phyloP scores from a whole-genome alignment of 1,140 invertebrate species.

The Drosophila nigromelanica region DNA sequence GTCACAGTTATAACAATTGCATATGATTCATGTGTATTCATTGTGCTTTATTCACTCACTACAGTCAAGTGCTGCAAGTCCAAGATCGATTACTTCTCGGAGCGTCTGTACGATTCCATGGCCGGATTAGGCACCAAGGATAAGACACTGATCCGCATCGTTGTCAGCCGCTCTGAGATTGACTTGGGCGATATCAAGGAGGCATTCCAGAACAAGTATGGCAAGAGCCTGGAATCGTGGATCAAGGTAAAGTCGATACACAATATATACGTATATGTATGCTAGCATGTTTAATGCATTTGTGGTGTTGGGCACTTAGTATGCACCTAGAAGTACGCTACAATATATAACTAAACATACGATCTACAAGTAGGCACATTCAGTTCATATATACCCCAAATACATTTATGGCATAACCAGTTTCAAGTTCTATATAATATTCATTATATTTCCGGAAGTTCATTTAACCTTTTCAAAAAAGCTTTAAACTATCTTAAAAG shows the following conservation, averaged over 20 bases:
- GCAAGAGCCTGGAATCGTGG: constrained; percentile 92
- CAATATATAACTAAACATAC: background rate
- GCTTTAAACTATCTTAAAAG: background rate
- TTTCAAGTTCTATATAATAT: background rate
- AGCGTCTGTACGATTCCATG: constrained; percentile 95
- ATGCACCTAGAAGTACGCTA: constrained; percentile 3
- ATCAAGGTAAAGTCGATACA: constrained; percentile 88
- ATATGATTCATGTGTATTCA: background rate
- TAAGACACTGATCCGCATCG: constrained; percentile 93
- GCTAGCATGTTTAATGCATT: constrained; percentile 13
- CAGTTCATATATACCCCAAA: background rate
- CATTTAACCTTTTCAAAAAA: constrained; percentile 20
- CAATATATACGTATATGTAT: background rate
- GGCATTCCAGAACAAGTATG: constrained; percentile 93
- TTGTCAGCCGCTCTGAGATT: constrained; percentile 96
- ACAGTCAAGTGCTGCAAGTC: constrained; percentile 95
- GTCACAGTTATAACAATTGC: constrained; percentile 29
- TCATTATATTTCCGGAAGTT: background rate
- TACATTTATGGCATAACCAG: background rate
- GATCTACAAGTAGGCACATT: background rate
- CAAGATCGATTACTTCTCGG: constrained; percentile 96
- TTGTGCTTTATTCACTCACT: constrained; percentile 2
- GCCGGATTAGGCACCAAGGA: constrained; percentile 95
- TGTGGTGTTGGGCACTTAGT: constrained; percentile 25
- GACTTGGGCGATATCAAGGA: constrained; percentile 96